phyloP scores from a whole-genome alignment of 2,113 vertebrate species.

The Heterotilapia buettikoferi region DNA sequence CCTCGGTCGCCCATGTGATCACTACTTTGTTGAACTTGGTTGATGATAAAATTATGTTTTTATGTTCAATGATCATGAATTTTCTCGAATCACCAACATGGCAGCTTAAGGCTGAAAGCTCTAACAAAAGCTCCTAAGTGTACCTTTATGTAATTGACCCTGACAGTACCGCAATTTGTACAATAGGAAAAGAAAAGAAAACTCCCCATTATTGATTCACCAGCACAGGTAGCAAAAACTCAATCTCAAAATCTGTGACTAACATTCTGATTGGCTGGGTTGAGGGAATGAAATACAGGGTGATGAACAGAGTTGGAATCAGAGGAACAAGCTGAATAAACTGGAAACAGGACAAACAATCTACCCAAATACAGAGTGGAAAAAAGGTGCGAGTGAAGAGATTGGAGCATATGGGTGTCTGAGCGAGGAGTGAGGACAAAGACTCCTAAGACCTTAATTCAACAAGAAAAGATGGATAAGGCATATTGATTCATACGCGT shows the following conservation, averaged over 20 bases:
- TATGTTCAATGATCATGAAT: background rate
- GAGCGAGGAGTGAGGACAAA: background rate
- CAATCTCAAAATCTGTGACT: background rate
- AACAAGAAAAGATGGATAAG: slow-evolving; percentile 9
- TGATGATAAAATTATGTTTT: background rate
- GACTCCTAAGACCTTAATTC: slow-evolving; percentile 18
- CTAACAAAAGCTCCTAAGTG: background rate
- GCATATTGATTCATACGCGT: slow-evolving; percentile 31
- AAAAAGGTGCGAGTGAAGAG: background rate
- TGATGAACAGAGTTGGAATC: background rate
- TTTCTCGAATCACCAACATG: background rate
- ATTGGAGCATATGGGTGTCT: background rate
- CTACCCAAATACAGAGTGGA: background rate
- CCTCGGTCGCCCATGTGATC: background rate
- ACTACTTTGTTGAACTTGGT: background rate
- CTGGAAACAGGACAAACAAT: background rate
- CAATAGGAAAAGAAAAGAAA: background rate
- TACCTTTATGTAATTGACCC: background rate
- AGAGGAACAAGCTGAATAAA: background rate
- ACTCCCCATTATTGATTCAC: background rate
- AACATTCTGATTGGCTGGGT: background rate
- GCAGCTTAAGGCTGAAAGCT: background rate
- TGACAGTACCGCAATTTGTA: background rate
- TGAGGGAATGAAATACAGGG: background rate
- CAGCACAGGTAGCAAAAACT: background rate